Conservation (phyloP, 2,797 vertebrate genomes). For the Austrolebias charrua region DNA sequence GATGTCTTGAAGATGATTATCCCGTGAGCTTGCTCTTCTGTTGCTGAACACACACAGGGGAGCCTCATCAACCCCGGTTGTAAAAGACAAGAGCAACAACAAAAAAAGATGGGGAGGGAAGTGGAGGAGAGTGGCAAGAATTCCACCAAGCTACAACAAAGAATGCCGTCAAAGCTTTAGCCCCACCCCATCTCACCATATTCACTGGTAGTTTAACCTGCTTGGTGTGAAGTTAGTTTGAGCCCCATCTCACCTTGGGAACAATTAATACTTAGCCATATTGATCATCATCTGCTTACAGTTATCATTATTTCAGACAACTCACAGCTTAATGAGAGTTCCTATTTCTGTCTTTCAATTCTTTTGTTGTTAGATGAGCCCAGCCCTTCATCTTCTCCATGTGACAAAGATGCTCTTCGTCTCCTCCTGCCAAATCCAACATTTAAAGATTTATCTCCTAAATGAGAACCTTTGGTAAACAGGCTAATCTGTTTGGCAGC, state of each 20-base stretch:
- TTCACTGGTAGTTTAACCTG: slow-evolving; percentile 58
- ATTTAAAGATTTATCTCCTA: slow-evolving; percentile 89
- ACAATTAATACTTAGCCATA: slow-evolving; percentile 70
- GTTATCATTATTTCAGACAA: slow-evolving; percentile 68
- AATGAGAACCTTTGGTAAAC: slow-evolving; percentile 87
- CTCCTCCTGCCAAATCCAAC: slow-evolving; percentile 80
- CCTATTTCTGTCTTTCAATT: slow-evolving; percentile 58
- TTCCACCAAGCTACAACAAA: slow-evolving; percentile 75
- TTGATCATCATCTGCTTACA: slow-evolving; percentile 80
- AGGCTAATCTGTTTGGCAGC: slow-evolving; percentile 88
- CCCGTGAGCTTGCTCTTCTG: slow-evolving; percentile 69
- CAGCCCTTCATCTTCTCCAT: slow-evolving; percentile 8
- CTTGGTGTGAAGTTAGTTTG: slow-evolving; percentile 64
- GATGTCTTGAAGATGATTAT: slow-evolving; percentile 75
- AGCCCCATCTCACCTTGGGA: slow-evolving; percentile 74
- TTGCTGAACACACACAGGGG: slow-evolving; percentile 66
- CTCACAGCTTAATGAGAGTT: slow-evolving; percentile 64
- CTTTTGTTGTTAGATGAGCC: slow-evolving; percentile 60
- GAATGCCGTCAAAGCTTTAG: slow-evolving; percentile 59
- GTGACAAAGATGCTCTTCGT: slow-evolving; percentile 60
- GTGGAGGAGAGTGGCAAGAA: slow-evolving; percentile 64
- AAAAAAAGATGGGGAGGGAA: slow-evolving; percentile 50
- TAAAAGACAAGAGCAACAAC: slow-evolving; percentile 72
- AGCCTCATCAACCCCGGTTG: slow-evolving; percentile 66
- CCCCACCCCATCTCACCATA: slow-evolving; percentile 17